A percentile compares a stretch with the other conserved stretches of the same genome.
Evolutionary conservation across 1,140 invertebrate species (phyloP).

Genomic region (Drosophila subobscura): DNA sequence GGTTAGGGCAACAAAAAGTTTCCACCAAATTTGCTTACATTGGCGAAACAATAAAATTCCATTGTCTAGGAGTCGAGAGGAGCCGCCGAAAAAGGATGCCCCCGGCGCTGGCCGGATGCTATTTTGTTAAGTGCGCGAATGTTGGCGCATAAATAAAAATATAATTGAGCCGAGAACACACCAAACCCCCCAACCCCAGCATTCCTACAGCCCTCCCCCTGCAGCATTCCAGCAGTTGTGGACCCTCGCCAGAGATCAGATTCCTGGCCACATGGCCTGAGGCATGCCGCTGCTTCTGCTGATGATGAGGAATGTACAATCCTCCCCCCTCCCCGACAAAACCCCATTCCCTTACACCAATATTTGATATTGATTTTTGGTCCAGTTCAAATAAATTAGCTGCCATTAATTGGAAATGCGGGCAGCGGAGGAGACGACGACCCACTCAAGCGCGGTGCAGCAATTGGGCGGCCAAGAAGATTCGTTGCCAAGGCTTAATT

Average conservation of each 20-base stretch:
- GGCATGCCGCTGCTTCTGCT: constrained; percentile 8
- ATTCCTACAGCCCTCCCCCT: no score
- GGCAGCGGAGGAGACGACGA: constrained; percentile 2
- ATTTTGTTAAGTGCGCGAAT: constrained; percentile 76
- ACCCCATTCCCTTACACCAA: no score
- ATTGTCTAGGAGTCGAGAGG: constrained; percentile 49
- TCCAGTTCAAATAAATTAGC: constrained; percentile 61
- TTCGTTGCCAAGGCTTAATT: constrained; percentile 49
- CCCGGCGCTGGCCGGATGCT: constrained; percentile 38
- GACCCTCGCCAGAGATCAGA: constrained; percentile 11
- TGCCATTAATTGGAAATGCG: constrained; percentile 64
- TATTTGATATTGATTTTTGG: constrained; percentile 64
- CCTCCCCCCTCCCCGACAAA: no score
- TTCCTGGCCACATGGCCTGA: constrained; percentile 36
- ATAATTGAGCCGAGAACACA: constrained; percentile 62
- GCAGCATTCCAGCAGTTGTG: no score
- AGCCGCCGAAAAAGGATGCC: constrained; percentile 44
- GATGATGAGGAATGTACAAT: constrained; percentile 16
- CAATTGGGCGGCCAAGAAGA: constrained; percentile 38
- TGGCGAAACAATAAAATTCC: constrained; percentile 74
- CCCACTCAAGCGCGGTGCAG: constrained; percentile 34
- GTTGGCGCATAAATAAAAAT: constrained; percentile 79
- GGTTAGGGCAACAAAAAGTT: constrained; percentile 43
- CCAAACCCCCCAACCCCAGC: background rate
- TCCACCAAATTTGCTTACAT: constrained; percentile 73